Evolutionary conservation across 2,113 vertebrate genomes (phyloP).

Genomic region (Lipotes vexillifer): DNA sequence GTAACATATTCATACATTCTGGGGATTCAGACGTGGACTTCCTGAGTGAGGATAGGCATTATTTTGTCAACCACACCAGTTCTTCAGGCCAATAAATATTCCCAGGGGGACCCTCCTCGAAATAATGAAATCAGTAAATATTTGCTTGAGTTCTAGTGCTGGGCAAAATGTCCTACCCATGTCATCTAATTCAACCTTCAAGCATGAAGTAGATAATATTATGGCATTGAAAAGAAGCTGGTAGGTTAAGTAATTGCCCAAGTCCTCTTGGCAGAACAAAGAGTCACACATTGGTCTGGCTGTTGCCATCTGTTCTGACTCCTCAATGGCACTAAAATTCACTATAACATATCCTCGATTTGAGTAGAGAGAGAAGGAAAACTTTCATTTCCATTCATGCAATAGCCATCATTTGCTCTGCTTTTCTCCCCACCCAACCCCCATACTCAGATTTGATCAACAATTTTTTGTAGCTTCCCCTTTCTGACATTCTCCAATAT

Average conservation of each 20-base stretch:
- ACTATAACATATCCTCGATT: background rate
- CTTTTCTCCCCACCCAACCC: background rate
- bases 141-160: background rate
- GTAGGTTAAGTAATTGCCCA: background rate
- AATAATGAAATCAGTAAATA: background rate
- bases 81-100: background rate
- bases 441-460: background rate
- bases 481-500: background rate
- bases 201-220: background rate
- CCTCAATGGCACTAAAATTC: background rate
- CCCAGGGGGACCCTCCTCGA: background rate
- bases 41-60: background rate
- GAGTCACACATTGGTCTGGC: background rate
- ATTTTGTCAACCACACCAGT: background rate
- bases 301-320: background rate
- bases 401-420: background rate
- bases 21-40: background rate
- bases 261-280: background rate
- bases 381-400: background rate
- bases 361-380: background rate
- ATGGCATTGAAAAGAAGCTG: background rate
- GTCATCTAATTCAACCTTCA: background rate
- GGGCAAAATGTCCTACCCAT: background rate
- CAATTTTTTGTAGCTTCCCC: background rate
- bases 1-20: background rate